Evolutionary conservation across 2,888 invertebrate genomes (phyloP), one percentile per base, ranked within the genome.

Genomic region (Dastarcus helophoroides): DNA sequence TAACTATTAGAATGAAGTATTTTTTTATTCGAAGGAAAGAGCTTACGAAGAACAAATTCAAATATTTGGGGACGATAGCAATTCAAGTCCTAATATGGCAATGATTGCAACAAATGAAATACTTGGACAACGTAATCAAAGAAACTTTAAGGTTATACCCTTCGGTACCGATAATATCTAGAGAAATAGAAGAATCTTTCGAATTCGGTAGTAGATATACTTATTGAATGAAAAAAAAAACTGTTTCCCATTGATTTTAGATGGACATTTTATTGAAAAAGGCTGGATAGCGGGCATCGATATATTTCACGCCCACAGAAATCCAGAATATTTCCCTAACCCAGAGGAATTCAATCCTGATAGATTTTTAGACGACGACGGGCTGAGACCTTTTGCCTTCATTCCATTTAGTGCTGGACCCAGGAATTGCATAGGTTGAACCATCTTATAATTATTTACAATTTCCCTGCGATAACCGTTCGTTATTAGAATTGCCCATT

Each of bases 321-420:
- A 67, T 39, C 58, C 63, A 1, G 60, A 63, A 3, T 46, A 63
- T 13, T 73, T 58, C 43, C 65, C 70, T 1, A 59, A 72, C 37
- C 71, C 73, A 1, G 51, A 68, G 26, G 58, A 53, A 21, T 67
- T 48, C 29, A 36, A 48, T 62, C 73, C 73, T 0, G 69, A 71
- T 29, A 62, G 73, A 13, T 73, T 70, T 37, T 48, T 58, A 32
- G 48, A 56, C 9, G 47, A 43, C 2, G 37, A 33, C 3, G 51
- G 51, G 14, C 53, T 51, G 2, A 65, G 61, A 29, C 64, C 68
- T 0, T 71, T 67, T 41, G 62, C 63, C 15, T 73, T 66, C 54
- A 49, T 74, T 2, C 66, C 71, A 1, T 75, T 75, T 32, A 74
- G 73, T 40, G 73, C 73, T 7, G 74, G 74, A 0, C 70, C 71